These are phyloP conservation scores for Tetramorium simillimum DNA, from an alignment of 1,140 invertebrate species.

Conservation along the genomic window DNA sequence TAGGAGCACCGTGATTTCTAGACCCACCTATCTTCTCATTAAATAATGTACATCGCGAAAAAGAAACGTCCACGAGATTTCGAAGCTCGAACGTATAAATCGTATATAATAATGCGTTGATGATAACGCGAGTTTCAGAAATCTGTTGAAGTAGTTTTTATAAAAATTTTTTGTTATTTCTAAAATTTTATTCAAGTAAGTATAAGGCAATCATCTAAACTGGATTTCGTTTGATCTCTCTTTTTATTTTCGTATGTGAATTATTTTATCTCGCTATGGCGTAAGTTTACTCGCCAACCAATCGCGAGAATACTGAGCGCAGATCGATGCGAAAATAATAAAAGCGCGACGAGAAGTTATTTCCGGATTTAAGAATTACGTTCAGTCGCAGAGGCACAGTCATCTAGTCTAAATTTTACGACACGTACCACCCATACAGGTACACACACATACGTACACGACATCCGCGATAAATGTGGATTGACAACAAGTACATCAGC, in stretches of 20 bases:
- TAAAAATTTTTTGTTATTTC: background rate
- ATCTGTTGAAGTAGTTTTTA: background rate
- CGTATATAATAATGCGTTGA: background rate
- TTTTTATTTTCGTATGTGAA: background rate
- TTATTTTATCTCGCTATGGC: background rate
- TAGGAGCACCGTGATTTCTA: background rate
- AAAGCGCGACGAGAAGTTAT: background rate
- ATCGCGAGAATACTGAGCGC: no score
- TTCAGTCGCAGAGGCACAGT: constrained; percentile 38
- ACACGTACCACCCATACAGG: constrained; percentile 14
- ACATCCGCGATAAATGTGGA: constrained; percentile 1
- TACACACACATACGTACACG: background rate
- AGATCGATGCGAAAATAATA: background rate
- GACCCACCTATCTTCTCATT: background rate
- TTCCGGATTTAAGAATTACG: constrained; percentile 11
- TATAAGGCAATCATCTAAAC: background rate
- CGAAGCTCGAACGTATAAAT: background rate
- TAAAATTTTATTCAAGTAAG: background rate
- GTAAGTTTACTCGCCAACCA: background rate
- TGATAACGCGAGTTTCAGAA: background rate
- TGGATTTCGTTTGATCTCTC: background rate
- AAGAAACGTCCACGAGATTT: background rate
- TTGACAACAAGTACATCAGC: constrained; percentile 11
- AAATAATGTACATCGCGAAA: background rate
- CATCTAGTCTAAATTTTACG: constrained; percentile 61